Conservation (phyloP, 1,140 invertebrate species). For the Caerostris darwini region DNA sequence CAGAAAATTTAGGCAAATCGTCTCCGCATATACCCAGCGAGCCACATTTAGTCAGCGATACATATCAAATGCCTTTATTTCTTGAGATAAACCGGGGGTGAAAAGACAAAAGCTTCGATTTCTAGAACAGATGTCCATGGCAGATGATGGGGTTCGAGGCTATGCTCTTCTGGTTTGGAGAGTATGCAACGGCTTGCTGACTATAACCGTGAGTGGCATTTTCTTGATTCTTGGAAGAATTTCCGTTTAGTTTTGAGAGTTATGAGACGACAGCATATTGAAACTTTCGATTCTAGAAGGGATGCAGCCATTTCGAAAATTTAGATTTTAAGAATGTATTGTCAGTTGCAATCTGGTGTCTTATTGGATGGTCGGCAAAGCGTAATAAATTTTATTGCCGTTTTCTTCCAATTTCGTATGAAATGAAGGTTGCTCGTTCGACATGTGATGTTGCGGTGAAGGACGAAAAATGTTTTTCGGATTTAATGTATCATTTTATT, state of each 20-base stretch:
- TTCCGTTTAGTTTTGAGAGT: not conserved
- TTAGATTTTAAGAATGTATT: not conserved
- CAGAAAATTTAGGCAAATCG: conserved; percentile 15
- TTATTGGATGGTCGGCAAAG: not conserved
- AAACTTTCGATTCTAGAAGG: not conserved
- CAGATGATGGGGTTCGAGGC: not conserved
- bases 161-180: not conserved
- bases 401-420: too few relatives aligned
- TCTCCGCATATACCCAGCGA: not conserved
- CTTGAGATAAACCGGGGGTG: not conserved
- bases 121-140: conserved; percentile 12
- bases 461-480: too few relatives aligned
- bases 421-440: too few relatives aligned
- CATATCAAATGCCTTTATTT: conserved; percentile 22
- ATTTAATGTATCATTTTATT: too few relatives aligned
- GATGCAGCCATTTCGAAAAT: not conserved
- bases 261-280: not conserved
- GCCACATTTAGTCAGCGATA: not conserved
- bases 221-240: not conserved
- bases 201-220: not conserved
- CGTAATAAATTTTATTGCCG: not conserved
- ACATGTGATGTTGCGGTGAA: too few relatives aligned
- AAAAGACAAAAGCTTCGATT: not conserved
- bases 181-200: not conserved
- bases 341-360: not conserved